Base-by-base conservation (phyloP, 2,113 vertebrate genomes). In the Phoxinus phoxinus region DNA sequence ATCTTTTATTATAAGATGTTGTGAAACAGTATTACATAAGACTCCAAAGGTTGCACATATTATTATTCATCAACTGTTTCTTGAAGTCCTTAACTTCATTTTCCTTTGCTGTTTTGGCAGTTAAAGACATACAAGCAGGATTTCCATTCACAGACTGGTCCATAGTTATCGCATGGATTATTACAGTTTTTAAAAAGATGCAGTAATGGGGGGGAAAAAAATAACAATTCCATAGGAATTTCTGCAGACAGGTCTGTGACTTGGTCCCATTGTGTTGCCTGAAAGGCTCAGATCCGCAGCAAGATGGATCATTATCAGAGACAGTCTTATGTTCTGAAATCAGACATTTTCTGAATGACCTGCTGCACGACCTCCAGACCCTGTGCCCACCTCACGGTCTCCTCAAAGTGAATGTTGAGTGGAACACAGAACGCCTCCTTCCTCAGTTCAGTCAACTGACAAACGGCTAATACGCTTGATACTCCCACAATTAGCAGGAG, bases 151-250 rank as follows among this genome's bases (percentile, higher is more conserved):
- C 69, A 84, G 35, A 37, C 58, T 53, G 48, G 51, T 59, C 84
- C 67, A 65, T 74, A 61, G 32, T 69, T 67, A 23, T 73, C 21
- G 35, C 27, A 84, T 84, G 75, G 51, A 80, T 81, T 48, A 58
- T 41, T 69, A 76, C 37, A 23, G 17, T 61, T 79, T 67, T 82
- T 84, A 67, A 71, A 88, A 88, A 89, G 83, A 89, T 86, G 59
- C 63, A 86, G 77, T 90, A 92, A 92, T 85, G 89, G 81, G 35
- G 35, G 4, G 84, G 81, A 76, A 88, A 80, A 56, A 93, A 76
- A 88, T 80, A 51, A 93, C 94, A 95, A 97, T 97, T 98, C 96
- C 96, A 97, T 96, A 97, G 97, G 97, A 97, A 97, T 96, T 92
- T 95, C 95, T 93, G 93, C 92, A 86, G 89, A 89, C 89, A 87